These are phyloP conservation scores for Blastobasis lacticolella DNA, from an alignment of 2,888 invertebrate genomes.

Conservation along the genomic window DNA sequence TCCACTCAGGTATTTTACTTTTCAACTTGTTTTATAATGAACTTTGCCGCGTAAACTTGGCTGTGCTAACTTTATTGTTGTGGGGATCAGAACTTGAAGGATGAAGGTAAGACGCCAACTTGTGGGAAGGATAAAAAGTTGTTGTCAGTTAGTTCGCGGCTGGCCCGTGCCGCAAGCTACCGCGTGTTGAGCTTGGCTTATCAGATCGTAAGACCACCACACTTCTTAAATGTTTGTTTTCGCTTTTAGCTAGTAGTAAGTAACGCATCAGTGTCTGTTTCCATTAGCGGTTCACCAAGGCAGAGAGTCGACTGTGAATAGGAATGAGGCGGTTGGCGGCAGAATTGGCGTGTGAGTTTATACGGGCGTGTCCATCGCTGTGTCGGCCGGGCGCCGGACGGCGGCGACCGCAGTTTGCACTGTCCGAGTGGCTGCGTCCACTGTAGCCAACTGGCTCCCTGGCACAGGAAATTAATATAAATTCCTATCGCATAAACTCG, in stretches of 20 bases:
- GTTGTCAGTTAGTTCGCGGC: slow-evolving; percentile 56
- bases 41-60: too few relatives aligned
- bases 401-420: slow-evolving; percentile 19
- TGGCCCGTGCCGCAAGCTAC: slow-evolving; percentile 20
- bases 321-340: slow-evolving; percentile 44
- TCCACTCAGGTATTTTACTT: too few relatives aligned
- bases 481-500: slow-evolving; percentile 63
- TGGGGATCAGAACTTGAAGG: slow-evolving; percentile 60
- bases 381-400: slow-evolving; percentile 52
- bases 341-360: slow-evolving; percentile 61
- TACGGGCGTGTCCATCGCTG: slow-evolving; percentile 55
- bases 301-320: slow-evolving; percentile 31
- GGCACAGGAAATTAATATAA: slow-evolving; percentile 70
- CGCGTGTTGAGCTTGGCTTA: slow-evolving; percentile 26
- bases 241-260: neutral
- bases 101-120: slow-evolving; percentile 63
- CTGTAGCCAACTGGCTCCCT: slow-evolving; percentile 49
- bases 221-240: slow-evolving; percentile 3
- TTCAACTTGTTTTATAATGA: too few relatives aligned
- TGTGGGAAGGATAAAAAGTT: slow-evolving; percentile 41
- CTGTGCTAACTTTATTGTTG: slow-evolving; percentile 46
- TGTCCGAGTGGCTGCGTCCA: slow-evolving; percentile 38
- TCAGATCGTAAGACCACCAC: slow-evolving; percentile 31
- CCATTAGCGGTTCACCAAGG: neutral
- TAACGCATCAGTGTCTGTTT: neutral